These are phyloP conservation scores for Hydroisotoma schaefferi DNA, from an alignment of 2,888 invertebrate genomes.

Conservation along the genomic window DNA sequence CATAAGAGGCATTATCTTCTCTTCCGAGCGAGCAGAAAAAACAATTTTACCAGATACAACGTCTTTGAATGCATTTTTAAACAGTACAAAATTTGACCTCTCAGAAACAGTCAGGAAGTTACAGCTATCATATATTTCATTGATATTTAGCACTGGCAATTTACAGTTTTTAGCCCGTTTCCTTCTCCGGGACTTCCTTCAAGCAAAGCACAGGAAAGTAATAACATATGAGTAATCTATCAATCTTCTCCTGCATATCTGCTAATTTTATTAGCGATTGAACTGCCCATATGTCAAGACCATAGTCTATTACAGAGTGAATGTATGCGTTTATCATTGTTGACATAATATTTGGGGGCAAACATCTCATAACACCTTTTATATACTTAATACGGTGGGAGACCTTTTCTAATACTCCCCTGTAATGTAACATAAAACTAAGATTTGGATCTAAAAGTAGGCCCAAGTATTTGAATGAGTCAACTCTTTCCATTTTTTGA, in stretches of 20 bases:
- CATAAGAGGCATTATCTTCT: too few relatives aligned
- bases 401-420: not conserved
- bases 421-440: slow-evolving; percentile 3
- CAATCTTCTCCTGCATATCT: not conserved
- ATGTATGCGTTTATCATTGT: slow-evolving; percentile 15
- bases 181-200: too few relatives aligned
- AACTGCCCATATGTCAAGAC: slow-evolving; percentile 16
- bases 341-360: not conserved
- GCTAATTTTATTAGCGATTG: not conserved
- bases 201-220: too few relatives aligned
- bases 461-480: slow-evolving; percentile 6
- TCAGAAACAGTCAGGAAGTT: too few relatives aligned
- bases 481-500: not conserved
- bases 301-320: slow-evolving; percentile 18
- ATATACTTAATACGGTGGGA: slow-evolving; percentile 6
- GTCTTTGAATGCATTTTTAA: too few relatives aligned
- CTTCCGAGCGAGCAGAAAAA: too few relatives aligned
- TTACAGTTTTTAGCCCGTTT: too few relatives aligned
- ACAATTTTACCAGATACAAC: too few relatives aligned
- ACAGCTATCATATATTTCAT: too few relatives aligned
- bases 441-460: slow-evolving; percentile 2
- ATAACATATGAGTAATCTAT: not conserved
- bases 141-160: too few relatives aligned
- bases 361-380: slow-evolving; percentile 13
- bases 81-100: too few relatives aligned